Base-by-base conservation (phyloP, 2,113 vertebrate genomes). In the Calcarius ornatus region DNA sequence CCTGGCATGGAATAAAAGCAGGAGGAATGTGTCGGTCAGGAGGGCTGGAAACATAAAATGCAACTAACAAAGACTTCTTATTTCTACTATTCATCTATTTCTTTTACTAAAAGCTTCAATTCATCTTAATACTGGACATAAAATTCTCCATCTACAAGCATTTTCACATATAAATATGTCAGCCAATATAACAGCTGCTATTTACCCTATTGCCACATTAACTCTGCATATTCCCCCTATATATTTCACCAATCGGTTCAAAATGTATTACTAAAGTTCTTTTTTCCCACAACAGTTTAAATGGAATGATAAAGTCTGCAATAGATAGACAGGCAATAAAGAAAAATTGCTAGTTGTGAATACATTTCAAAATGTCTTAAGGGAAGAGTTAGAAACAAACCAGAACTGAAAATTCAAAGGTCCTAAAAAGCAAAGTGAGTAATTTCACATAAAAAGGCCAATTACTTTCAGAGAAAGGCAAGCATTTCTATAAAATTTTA, bases 401-500 rank as follows among this genome's bases (percentile, higher is more conserved):
- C 35, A 90, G 51, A 83, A 78, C 24, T 60, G 60, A 82, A 91
- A 86, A 95, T 38, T 31, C 42, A 76, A 59, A 64, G 35, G 33
- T 73, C 66, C 64, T 80, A 59, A 85, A 89, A 81, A 77, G 35
- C 12, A 33, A 91, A 95, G 61, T 60, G 72, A 75, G 35, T 78
- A 83, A 95, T 88, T 87, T 81, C 57, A 70, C 35, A 90, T 83
- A 45, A 81, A 90, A 96, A 93, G 61, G 80, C 23, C 63, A 90
- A 80, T 89, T 96, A 86, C 77, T 92, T 94, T 86, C 56, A 87
- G 77, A 95, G 73, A 80, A 81, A 91, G 86, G 90, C 86, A 94
- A 75, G 89, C 33, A 81, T 85, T 96, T 96, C 56, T 84, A 61
- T 92, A 96, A 92, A 70, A 73, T 78, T 89, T 86, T 92, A 96